Base-by-base conservation (phyloP, 2,888 invertebrate species). In the Venustoraphidia nigricollis region DNA sequence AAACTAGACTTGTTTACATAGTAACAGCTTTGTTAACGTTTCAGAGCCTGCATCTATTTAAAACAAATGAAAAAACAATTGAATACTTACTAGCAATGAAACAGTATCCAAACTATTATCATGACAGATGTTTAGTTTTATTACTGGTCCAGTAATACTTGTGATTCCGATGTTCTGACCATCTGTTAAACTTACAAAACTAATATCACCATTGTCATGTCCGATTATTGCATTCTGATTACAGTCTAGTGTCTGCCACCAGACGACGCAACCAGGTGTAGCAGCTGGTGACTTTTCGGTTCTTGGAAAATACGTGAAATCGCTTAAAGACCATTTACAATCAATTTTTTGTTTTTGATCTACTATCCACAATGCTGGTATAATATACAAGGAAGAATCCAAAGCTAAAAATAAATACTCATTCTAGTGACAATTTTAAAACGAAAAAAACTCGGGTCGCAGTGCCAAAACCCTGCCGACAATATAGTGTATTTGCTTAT, bases 161-260 rank as follows among this genome's bases (percentile, higher is more conserved):
- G 80, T 78, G 54, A 75, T 75, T 36, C 80, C 81, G 49, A 85
- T 73, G 59, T 79, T 75, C 54, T 71, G 72, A 52, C 83, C 81
- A 54, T 75, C 78, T 52, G 81, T 78, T 55, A 89, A 68, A 59
- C 86, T 82, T 54, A 87, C 76, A 54, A 75, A 66, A 53, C 70
- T 69, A 51, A 75, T 70, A n/a, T 67, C 65, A 35, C 75, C 75
- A 59, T 70, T 72, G 37, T 81, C 79, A 56, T 80, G 79, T n/a
- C 81, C 83, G 56, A 83, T 75, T 51, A 83, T 73, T 42, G 81
- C 74, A 55, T 83, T 73, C 60, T 80, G 81, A 53, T 82, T 76
- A 36, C 78, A 79, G 57, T 81, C 81, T 52, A 77, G 68, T 10
- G 85, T 85, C 55, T 83, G 76, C 87, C 87, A 87, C 83, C 86